Conservation (phyloP, 2,797 vertebrate species). For the Ispidina lecontei region DNA sequence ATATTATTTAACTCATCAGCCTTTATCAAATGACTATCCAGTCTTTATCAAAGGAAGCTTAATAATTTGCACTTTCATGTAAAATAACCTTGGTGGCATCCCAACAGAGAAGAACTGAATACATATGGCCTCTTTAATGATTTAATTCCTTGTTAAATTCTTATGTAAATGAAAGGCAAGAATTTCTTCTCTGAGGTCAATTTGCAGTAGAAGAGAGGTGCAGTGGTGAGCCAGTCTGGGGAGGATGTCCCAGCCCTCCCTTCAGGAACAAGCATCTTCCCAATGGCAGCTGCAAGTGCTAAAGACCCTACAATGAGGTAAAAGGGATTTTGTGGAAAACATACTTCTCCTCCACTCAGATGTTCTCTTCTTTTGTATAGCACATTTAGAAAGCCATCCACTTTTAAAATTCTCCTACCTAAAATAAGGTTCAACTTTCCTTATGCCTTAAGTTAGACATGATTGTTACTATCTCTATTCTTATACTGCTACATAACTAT, state of each 20-base stretch:
- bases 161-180: background rate
- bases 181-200: background rate
- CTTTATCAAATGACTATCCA: background rate
- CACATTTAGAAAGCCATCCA: background rate
- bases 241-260: background rate
- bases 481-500: background rate
- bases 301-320: background rate
- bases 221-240: background rate
- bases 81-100: background rate
- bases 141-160: background rate
- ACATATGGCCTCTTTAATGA: background rate
- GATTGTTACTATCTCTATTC: background rate
- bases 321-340: background rate
- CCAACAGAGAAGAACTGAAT: background rate
- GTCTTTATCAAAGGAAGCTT: background rate
- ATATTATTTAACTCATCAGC: background rate
- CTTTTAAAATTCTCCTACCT: background rate
- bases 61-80: background rate
- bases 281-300: background rate
- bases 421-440: background rate
- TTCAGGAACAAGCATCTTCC: background rate
- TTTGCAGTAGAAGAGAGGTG: background rate
- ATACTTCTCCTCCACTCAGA: fast-evolving
- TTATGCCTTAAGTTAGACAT: background rate
- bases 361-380: background rate